Evolutionary conservation across 2,797 vertebrate genomes (phyloP).

Genomic region (Anguilla obscura): DNA sequence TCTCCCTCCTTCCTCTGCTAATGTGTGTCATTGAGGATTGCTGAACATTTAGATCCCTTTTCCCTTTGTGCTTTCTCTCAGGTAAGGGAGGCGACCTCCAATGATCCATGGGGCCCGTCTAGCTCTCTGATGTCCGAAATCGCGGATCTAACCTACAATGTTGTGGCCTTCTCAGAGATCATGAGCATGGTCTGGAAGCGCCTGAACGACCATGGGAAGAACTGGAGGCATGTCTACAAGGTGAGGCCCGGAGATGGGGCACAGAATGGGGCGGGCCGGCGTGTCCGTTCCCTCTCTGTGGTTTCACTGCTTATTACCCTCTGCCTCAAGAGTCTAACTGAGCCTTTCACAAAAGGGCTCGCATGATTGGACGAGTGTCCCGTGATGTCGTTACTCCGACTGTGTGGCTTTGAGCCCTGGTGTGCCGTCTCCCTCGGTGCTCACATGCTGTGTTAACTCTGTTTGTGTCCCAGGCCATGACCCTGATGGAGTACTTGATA

Average conservation of each 20-base stretch:
- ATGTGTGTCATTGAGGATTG: conserved; percentile 38
- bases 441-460: conserved; percentile 29
- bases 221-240: conserved; percentile 96
- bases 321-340: background rate
- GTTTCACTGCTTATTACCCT: background rate
- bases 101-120: conserved; percentile 92
- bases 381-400: background rate
- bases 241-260: conserved; percentile 57
- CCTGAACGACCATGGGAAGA: conserved; percentile 93
- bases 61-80: conserved; percentile 39
- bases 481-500: conserved; percentile 92
- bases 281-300: background rate
- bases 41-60: background rate
- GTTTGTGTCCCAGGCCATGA: conserved; percentile 81
- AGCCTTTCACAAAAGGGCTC: background rate
- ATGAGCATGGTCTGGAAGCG: conserved; percentile 98
- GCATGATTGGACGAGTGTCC: background rate
- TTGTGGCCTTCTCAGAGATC: conserved; percentile 94
- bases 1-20: background rate
- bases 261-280: background rate
- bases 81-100: conserved; percentile 89
- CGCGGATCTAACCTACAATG: conserved; percentile 92
- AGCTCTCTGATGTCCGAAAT: conserved; percentile 95
- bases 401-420: background rate
- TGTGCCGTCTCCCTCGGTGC: conserved; percentile 3